A percentile compares a stretch with the other conserved stretches of the same genome.
phyloP scores from a whole-genome alignment of 2,888 invertebrate species.

The Atherix ibis region DNA sequence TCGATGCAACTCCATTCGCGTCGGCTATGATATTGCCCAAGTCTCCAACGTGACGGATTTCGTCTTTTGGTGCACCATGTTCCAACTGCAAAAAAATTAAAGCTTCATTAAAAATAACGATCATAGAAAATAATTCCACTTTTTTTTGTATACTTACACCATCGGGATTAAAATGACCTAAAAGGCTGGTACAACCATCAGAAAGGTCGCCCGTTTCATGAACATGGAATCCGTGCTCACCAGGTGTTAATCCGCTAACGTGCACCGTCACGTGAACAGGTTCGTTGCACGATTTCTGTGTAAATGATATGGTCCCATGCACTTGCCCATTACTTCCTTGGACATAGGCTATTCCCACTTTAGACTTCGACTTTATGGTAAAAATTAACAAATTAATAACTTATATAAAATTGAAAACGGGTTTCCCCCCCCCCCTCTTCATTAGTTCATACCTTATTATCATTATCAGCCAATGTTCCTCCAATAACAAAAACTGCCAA shows the following conservation, averaged over 20 bases:
- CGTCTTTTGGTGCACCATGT: constrained; percentile 58
- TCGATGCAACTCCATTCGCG: constrained; percentile 36
- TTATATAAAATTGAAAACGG: no score
- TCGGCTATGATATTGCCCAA: constrained; percentile 65
- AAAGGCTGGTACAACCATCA: constrained; percentile 49
- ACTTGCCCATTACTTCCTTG: constrained; percentile 22
- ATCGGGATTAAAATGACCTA: constrained; percentile 65
- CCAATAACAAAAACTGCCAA: no score
- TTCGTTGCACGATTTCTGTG: constrained; percentile 37
- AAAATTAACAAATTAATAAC: no score
- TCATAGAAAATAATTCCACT: no score
- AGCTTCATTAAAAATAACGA: background rate
- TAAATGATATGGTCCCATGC: constrained; percentile 40
- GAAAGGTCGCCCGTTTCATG: constrained; percentile 59
- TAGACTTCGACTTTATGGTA: no score
- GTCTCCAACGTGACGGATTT: constrained; percentile 67
- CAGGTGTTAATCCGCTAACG: constrained; percentile 42
- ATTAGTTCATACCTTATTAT: no score
- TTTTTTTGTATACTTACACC: constrained; percentile 47
- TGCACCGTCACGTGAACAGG: constrained; percentile 44
- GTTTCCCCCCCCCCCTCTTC: no score
- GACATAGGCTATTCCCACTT: no score
- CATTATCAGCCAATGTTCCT: no score
- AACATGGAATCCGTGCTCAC: constrained; percentile 59
- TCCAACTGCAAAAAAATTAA: constrained; percentile 37